Evolutionary conservation across 1,140 invertebrate species (phyloP).

Genomic region (Camponotus floridanus): DNA sequence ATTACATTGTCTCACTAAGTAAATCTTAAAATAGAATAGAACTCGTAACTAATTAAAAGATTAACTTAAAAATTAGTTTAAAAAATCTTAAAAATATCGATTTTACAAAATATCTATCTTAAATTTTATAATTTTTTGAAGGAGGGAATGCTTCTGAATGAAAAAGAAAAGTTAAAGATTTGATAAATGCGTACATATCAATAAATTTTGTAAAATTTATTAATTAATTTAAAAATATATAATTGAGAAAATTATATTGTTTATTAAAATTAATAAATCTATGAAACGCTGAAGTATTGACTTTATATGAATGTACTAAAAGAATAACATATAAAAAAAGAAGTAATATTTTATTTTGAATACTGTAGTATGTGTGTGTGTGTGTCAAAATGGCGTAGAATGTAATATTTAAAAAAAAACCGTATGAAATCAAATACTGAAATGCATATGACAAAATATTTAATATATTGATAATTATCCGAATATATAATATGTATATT

Average conservation of each 20-base stretch:
- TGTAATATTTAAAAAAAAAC: conserved; percentile 33
- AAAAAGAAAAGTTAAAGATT: background rate
- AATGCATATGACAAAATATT: conserved; percentile 42
- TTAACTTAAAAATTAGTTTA: background rate
- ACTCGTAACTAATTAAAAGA: background rate
- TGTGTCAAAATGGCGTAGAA: conserved; percentile 18
- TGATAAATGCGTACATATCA: background rate
- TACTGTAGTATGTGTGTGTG: too few relatives aligned
- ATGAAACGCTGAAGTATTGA: background rate
- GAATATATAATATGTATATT: background rate
- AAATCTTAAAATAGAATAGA: background rate
- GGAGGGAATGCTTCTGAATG: background rate
- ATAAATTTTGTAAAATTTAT: background rate
- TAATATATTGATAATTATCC: background rate
- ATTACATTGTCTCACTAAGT: background rate
- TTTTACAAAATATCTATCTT: too few relatives aligned
- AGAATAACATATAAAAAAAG: background rate
- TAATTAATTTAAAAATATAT: background rate
- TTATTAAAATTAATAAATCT: background rate
- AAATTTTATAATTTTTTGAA: background rate
- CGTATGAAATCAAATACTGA: conserved; percentile 39
- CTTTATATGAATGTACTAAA: background rate
- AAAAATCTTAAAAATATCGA: background rate
- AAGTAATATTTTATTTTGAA: conserved; percentile 10
- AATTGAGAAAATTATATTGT: background rate